Base-by-base conservation (phyloP, 2,888 invertebrate species). In the Prenolepis imparis region DNA sequence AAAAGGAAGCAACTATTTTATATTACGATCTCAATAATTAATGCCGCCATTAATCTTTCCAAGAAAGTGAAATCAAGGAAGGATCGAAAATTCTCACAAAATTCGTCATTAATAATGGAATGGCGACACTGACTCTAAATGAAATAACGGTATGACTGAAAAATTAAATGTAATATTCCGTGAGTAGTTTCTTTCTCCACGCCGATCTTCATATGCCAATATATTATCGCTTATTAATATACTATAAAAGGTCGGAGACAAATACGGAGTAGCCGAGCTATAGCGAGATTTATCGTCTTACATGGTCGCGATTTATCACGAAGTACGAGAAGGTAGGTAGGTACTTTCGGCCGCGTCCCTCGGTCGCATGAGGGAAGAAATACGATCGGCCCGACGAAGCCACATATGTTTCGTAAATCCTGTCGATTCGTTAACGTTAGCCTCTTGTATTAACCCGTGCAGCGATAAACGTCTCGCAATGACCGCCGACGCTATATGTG, bases 391-490 rank as follows among this genome's bases (percentile, higher is more conserved):
- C 52, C 84, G 84, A 81, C 83, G 84, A 81, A 85, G 87, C 89
- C 90, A 73, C 89, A 86, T 85, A 89, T 84, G 84, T 89, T 90
- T 89, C 89, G 90, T 90, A 89, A 90, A 90, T 90, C 89, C 90
- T 85, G 85, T 87, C 90, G 89, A 90, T 90, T 90, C 89, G 89
- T 90, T 88, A 88, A 90, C 85, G 83, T 88, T 89, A 89, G 88
- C 88, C 83, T 86, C 87, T 84, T 87, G 89, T 86, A 88, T 88
- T 87, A 89, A 86, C 84, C 87, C 32, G 82, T 52, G 74, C 67
- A 86, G 80, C 89, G 88, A 89, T 89, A 86, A 88, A 89, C 86
- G 89, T 89, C 89, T 61, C 52, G 77, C 64, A 83, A 73, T 80
- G 78, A 80, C 68, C 77, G 57, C 28, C 28, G 41, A 21, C 28